Conservation (phyloP, 2,797 vertebrate genomes). For the Bovichtus variegatus region DNA sequence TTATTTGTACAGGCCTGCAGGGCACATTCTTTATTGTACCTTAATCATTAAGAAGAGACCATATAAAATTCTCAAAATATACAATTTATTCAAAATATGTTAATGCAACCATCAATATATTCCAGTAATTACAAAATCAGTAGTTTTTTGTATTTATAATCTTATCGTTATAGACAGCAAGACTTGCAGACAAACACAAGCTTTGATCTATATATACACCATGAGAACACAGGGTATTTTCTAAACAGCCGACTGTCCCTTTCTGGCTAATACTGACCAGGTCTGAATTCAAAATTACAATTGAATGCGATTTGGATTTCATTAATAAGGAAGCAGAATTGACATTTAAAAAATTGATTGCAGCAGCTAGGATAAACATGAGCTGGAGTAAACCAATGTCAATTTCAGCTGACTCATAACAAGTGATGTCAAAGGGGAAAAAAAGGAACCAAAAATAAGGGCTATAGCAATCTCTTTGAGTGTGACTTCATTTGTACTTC, state of each 20-base stretch:
- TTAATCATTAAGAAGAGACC: slow-evolving; percentile 40
- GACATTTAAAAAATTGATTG: slow-evolving; percentile 3
- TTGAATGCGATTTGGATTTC: slow-evolving; percentile 1
- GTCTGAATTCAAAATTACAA: slow-evolving; percentile 4
- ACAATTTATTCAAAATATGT: slow-evolving; percentile 90
- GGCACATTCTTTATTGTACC: background rate
- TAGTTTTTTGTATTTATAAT: slow-evolving; percentile 74
- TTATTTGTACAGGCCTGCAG: background rate
- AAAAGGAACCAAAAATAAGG: slow-evolving; percentile 20
- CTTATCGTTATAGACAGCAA: slow-evolving; percentile 59
- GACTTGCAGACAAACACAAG: slow-evolving; percentile 58
- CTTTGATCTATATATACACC: slow-evolving; percentile 31
- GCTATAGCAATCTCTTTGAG: slow-evolving; percentile 11
- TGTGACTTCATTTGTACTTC: slow-evolving; percentile 27
- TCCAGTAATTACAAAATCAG: slow-evolving; percentile 88
- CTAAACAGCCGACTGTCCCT: slow-evolving; percentile 33
- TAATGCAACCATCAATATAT: slow-evolving; percentile 84
- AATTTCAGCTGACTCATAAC: slow-evolving; percentile 9
- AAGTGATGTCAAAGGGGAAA: slow-evolving; percentile 24
- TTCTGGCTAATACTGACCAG: slow-evolving; percentile 35
- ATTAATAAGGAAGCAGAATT: slow-evolving; percentile 9
- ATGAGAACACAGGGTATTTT: slow-evolving; percentile 42
- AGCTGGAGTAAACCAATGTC: background rate
- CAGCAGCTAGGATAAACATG: background rate
- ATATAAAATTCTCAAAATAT: slow-evolving; percentile 85